A percentile compares a stretch with the other conserved stretches of the same genome.
Conservation (phyloP, 2,888 invertebrate genomes). For the Tyria jacobaeae region DNA sequence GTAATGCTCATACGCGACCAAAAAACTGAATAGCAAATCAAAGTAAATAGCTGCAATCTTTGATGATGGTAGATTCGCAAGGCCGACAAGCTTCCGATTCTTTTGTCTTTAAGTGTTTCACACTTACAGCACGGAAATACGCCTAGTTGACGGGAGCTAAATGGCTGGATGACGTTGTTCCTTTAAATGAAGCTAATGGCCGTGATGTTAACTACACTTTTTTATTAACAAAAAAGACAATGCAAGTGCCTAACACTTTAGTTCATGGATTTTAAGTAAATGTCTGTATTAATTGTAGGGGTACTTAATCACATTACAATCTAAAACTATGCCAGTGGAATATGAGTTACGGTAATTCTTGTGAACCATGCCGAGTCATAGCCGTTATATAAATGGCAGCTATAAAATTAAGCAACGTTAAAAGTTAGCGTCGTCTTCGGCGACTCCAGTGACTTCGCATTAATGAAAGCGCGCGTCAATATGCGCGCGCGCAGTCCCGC, state of each 20-base stretch:
- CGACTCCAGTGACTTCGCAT: slow-evolving; percentile 74
- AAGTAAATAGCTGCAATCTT: slow-evolving; percentile 56
- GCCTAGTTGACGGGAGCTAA: slow-evolving; percentile 81
- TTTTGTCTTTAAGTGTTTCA: slow-evolving; percentile 73
- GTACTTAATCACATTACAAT: slow-evolving; percentile 31
- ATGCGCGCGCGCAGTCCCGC: slow-evolving; percentile 77
- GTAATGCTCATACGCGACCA: slow-evolving; percentile 41
- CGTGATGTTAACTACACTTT: slow-evolving; percentile 65
- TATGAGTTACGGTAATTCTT: slow-evolving; percentile 53
- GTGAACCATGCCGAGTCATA: slow-evolving; percentile 58
- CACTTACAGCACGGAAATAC: slow-evolving; percentile 79
- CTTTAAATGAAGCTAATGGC: slow-evolving; percentile 64
- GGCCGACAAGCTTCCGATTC: slow-evolving; percentile 75
- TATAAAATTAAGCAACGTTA: slow-evolving; percentile 67
- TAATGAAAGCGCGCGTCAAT: slow-evolving; percentile 79
- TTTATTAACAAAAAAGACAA: slow-evolving; percentile 69
- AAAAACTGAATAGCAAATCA: slow-evolving; percentile 49
- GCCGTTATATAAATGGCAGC: slow-evolving; percentile 57
- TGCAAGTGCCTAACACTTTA: slow-evolving; percentile 57
- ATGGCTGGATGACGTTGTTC: slow-evolving; percentile 76
- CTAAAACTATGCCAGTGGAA: slow-evolving; percentile 49
- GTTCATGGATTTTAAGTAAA: slow-evolving; percentile 47
- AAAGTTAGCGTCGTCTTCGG: slow-evolving; percentile 63
- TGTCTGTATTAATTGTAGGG: slow-evolving; percentile 21
- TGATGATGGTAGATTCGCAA: slow-evolving; percentile 65